These are phyloP conservation scores for Vicugna pacos DNA, from an alignment of 2,113 vertebrate species.

Conservation along the genomic window DNA sequence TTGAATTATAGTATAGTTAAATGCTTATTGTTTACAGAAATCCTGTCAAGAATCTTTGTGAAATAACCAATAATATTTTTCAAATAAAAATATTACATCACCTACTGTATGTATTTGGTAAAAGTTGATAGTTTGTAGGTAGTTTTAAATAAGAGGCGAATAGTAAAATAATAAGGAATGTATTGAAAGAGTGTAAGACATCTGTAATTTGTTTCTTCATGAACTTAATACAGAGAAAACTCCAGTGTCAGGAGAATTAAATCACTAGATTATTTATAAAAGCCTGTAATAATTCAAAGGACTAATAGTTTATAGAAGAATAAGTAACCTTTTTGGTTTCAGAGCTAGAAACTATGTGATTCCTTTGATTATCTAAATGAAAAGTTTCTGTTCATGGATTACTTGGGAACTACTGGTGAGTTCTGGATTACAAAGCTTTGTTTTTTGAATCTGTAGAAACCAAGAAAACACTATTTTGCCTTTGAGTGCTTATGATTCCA, in stretches of 20 bases:
- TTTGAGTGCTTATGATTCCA: not conserved
- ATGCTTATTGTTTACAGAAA: not conserved
- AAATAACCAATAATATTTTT: not conserved
- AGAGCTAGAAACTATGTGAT: not conserved
- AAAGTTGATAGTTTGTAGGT: constrained; percentile 18
- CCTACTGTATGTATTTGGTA: not conserved
- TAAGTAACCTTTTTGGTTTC: not conserved
- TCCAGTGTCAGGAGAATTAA: not conserved
- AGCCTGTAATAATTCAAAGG: not conserved
- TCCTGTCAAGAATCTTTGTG: constrained; percentile 23
- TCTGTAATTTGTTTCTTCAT: not conserved
- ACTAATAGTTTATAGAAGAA: constrained; percentile 12
- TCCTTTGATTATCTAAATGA: constrained; percentile 34
- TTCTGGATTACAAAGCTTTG: constrained; percentile 19
- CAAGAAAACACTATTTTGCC: constrained; percentile 39
- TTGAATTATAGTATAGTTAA: not conserved
- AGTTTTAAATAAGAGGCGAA: constrained; percentile 35
- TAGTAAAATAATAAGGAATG: constrained; percentile 20
- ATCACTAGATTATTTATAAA: constrained; percentile 37
- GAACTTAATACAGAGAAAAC: not conserved
- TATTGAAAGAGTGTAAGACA: not conserved
- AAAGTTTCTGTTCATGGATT: not conserved
- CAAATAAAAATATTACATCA: not conserved
- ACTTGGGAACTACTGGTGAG: not conserved
- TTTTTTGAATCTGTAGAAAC: constrained; percentile 8